Evolutionary conservation across 2,888 invertebrate species (phyloP).

Genomic region (Lochmaea crataegi): DNA sequence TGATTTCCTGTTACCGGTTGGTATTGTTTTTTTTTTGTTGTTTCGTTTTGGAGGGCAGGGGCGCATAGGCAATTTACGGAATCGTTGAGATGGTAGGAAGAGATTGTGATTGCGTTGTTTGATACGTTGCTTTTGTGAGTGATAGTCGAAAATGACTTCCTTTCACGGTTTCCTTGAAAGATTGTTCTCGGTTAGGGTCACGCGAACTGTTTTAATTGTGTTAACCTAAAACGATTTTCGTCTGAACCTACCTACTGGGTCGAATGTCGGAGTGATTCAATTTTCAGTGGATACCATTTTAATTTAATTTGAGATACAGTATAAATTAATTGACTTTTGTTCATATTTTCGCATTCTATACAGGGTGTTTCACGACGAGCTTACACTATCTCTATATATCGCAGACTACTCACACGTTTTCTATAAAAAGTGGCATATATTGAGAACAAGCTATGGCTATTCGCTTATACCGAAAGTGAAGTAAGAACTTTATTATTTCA

Average conservation of each 20-base stretch:
- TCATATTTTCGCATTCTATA: too few species aligned
- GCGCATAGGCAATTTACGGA: constrained; percentile 36
- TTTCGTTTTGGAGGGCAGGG: constrained; percentile 33
- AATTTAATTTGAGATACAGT: too few species aligned
- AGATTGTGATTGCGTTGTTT: constrained; percentile 41
- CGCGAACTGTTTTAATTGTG: constrained; percentile 38
- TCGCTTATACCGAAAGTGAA: too few species aligned
- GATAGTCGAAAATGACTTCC: constrained; percentile 44
- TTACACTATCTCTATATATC: too few species aligned
- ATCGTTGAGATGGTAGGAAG: constrained; percentile 38
- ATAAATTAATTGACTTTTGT: too few species aligned
- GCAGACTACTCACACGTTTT: too few species aligned
- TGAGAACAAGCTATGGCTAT: too few species aligned
- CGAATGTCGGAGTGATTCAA: background rate
- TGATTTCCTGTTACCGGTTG: constrained; percentile 38
- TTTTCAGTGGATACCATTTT: too few species aligned
- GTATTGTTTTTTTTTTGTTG: constrained; percentile 38
- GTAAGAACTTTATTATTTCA: too few species aligned
- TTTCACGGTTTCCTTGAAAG: constrained; percentile 38
- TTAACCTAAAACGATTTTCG: constrained; percentile 35
- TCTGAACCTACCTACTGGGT: background rate
- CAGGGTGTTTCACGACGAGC: too few species aligned
- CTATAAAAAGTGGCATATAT: too few species aligned
- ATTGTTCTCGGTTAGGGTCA: constrained; percentile 36
- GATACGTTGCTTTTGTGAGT: constrained; percentile 43